A percentile compares a stretch with the other conserved stretches of the same genome.
Evolutionary conservation across 2,888 invertebrate species (phyloP).

Genomic region (Charanyca ferruginea): DNA sequence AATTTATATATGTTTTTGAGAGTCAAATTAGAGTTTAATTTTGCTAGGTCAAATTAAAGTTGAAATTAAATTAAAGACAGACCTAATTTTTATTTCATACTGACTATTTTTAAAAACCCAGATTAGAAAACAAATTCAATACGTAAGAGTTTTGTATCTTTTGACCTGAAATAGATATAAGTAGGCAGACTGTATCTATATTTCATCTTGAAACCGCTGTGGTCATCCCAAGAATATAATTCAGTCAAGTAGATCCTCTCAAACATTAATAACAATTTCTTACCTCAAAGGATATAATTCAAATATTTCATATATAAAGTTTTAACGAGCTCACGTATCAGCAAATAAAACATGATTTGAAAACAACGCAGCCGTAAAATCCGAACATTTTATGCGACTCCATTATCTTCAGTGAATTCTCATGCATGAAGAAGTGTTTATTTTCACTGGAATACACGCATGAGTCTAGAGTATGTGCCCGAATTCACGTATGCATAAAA

Average conservation of each 20-base stretch:
- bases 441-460: constrained; percentile 50
- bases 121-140: constrained; percentile 30
- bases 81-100: constrained; percentile 3
- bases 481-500: constrained; percentile 40
- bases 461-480: constrained; percentile 31
- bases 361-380: constrained; percentile 62
- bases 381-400: constrained; percentile 62
- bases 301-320: constrained; percentile 57
- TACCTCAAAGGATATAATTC: constrained; percentile 45
- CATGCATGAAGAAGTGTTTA: constrained; percentile 65
- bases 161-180: constrained; percentile 38
- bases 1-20: not conserved
- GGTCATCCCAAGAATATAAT: constrained; percentile 45
- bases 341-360: constrained; percentile 64
- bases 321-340: constrained; percentile 63
- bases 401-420: constrained; percentile 58
- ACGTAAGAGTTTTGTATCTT: constrained; percentile 18
- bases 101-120: constrained; percentile 17
- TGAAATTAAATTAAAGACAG: constrained; percentile 6
- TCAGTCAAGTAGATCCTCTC: constrained; percentile 29
- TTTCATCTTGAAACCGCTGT: constrained; percentile 11
- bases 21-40: constrained; percentile 1
- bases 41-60: not conserved
- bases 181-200: not conserved
- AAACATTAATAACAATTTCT: constrained; percentile 50